Conservation (phyloP, 2,888 invertebrate species). For the Tanytarsus gracilentus region DNA sequence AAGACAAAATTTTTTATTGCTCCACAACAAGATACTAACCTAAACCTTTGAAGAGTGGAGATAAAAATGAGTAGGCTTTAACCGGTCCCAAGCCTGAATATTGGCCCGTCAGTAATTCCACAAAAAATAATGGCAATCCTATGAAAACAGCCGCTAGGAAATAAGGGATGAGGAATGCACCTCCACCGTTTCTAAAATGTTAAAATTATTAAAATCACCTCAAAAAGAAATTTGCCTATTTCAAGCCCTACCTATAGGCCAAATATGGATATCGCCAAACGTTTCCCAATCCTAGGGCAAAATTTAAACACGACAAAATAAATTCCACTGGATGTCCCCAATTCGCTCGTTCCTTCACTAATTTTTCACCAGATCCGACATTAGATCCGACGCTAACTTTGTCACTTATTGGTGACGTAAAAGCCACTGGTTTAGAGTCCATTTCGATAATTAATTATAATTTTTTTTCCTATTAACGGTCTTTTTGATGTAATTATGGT, state of each 20-base stretch:
- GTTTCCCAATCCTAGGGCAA: conserved; percentile 34
- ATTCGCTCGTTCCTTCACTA: conserved; percentile 30
- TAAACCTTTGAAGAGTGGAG: conserved; percentile 44
- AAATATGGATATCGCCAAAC: conserved; percentile 35
- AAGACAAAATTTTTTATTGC: too few species aligned
- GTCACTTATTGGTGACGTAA: too few species aligned
- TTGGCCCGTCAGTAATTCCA: conserved; percentile 72
- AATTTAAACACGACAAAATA: conserved; percentile 32
- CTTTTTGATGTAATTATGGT: too few species aligned
- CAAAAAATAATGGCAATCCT: conserved; percentile 69
- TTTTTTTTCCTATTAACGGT: too few species aligned
- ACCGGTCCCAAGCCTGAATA: conserved; percentile 66
- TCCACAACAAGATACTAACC: too few species aligned
- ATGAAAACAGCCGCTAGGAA: conserved; percentile 63
- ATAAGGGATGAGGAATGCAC: conserved; percentile 67
- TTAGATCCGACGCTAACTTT: too few species aligned
- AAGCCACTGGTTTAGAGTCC: too few species aligned
- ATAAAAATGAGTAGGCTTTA: conserved; percentile 52
- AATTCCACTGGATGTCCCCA: conserved; percentile 33
- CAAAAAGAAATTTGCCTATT: conserved; percentile 31
- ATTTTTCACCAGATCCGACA: neutral
- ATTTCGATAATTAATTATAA: too few species aligned
- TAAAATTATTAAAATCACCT: too few species aligned
- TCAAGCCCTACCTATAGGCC: conserved; percentile 33
- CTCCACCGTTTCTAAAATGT: conserved; percentile 39